phyloP scores from a whole-genome alignment of 2,797 vertebrate species.

The Sarcoramphus papa region DNA sequence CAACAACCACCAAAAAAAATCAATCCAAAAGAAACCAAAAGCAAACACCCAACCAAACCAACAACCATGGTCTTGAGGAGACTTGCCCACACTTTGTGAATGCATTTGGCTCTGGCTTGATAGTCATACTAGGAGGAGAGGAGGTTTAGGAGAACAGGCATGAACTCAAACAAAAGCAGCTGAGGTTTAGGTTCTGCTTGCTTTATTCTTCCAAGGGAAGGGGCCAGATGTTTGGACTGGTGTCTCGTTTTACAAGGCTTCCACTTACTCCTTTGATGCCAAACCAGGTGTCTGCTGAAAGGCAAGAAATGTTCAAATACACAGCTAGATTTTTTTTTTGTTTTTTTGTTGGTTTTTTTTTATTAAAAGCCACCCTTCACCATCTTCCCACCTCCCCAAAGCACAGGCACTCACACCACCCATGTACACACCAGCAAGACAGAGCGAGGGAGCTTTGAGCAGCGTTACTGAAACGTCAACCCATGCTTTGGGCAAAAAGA shows the following conservation, averaged over 20 bases:
- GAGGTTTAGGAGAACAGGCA: conserved; percentile 23
- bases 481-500: background rate
- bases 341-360: background rate
- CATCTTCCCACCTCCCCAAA: background rate
- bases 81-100: conserved; percentile 69
- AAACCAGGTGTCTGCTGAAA: background rate
- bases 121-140: conserved; percentile 8
- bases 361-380: background rate
- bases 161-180: background rate
- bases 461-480: background rate
- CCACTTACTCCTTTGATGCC: conserved; percentile 18
- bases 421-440: background rate
- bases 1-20: background rate
- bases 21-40: conserved; percentile 49
- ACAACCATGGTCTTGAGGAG: conserved; percentile 58
- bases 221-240: background rate
- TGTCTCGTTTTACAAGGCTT: conserved; percentile 20
- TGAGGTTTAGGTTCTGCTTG: conserved; percentile 29
- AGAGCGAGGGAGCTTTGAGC: background rate
- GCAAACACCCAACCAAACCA: conserved; percentile 28
- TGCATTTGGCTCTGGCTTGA: conserved; percentile 75
- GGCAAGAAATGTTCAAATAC: background rate
- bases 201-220: conserved; percentile 31
- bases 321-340: background rate
- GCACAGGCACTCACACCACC: background rate